A percentile compares a stretch with the other conserved stretches of the same genome.
These are phyloP conservation scores for Ginglymostoma cirratum DNA, from an alignment of 2,113 vertebrate species.

Conservation along the genomic window DNA sequence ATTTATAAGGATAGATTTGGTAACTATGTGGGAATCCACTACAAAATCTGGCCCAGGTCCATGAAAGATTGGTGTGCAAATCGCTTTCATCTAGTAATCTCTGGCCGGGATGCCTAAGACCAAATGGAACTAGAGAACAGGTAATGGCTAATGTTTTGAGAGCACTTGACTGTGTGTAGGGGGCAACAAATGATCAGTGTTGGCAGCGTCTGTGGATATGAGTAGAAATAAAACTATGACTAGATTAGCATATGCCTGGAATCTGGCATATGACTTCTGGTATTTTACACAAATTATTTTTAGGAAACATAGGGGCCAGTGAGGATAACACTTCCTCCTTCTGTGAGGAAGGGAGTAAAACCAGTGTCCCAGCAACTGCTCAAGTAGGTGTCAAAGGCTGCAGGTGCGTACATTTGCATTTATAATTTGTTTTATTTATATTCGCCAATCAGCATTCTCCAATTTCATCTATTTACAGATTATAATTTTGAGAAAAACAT, in stretches of 20 bases:
- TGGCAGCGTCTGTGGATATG: too few relatives aligned
- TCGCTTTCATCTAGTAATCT: too few relatives aligned
- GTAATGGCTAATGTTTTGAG: too few relatives aligned
- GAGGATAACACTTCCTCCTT: not conserved
- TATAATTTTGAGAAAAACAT: not conserved
- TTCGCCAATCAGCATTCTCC: not conserved
- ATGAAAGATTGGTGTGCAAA: not conserved
- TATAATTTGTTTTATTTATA: not conserved
- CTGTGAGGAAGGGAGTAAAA: too few relatives aligned
- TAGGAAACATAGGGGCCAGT: not conserved
- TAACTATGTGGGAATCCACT: not conserved
- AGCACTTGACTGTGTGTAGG: too few relatives aligned
- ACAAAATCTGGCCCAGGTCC: not conserved
- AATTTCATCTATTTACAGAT: not conserved
- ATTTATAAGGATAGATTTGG: not conserved
- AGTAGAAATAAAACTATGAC: too few relatives aligned
- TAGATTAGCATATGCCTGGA: too few relatives aligned
- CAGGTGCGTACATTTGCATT: not conserved
- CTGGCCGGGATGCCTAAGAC: too few relatives aligned
- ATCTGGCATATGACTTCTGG: too few relatives aligned
- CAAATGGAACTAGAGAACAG: too few relatives aligned
- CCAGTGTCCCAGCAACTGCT: not conserved
- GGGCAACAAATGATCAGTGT: too few relatives aligned
- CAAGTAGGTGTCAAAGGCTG: not conserved
- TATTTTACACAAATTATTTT: not conserved